Base-by-base conservation (phyloP, 2,888 invertebrate genomes). In the Sphaeridia pumilis region DNA sequence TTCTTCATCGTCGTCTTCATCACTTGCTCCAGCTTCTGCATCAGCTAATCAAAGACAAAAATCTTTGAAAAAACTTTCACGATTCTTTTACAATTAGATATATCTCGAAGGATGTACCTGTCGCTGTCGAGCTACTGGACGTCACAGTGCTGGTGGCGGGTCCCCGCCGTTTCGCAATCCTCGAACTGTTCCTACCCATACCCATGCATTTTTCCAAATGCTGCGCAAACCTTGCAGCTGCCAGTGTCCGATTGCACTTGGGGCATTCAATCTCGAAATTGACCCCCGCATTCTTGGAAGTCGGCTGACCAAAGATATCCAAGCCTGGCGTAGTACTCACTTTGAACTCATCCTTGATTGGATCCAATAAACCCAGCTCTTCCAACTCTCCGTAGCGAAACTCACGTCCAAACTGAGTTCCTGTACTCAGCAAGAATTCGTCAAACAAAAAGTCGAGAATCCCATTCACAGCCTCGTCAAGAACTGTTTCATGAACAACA, bases 181-280 rank as follows among this genome's bases (percentile, higher is more conserved):
- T 78, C 0, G 87, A 88, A 65, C 87, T 87, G 69, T 86, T 89
- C 52, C 88, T 78, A 0, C 92, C 90, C 86, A 90, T 88, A 5
- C 92, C 90, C 88, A 93, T 90, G 71, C 93, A 94, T 70, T 86
- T 87, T 69, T 89, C 92, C 50, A 94, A 73, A 72, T 94, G 93
- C 1, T 88, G 87, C 4, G 92, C 92, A 71, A 94, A 93, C 56
- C 88, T 77, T 2, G 83, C 82, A 0, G 87, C 87, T 0, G 87
- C 86, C 25, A 85, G 77, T 41, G 77, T 82, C 51, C 86, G 74
- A 57, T 84, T 81, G 67, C 88, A 89, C 68, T 83, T 86, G 0
- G 87, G 87, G 70, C 89, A 89, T 0, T 81, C 78, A 69, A 87
- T 87, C 67, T 90, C 88, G 63, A 84, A 82, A 7, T 84, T 84